Evolutionary conservation across 2,113 vertebrate genomes (phyloP).

Genomic region (Motacilla alba): DNA sequence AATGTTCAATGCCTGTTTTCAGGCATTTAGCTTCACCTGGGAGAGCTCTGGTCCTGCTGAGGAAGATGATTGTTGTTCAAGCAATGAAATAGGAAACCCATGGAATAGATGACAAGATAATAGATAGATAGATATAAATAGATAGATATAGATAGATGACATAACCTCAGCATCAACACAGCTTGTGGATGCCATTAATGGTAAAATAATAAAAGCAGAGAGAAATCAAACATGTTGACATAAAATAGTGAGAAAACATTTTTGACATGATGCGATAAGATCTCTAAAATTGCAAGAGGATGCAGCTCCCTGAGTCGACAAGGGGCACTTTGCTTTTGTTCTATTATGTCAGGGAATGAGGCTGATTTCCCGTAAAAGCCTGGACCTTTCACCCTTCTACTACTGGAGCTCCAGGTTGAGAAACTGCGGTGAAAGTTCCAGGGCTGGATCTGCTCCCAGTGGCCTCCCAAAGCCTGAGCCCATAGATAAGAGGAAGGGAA

Average conservation of each 20-base stretch:
- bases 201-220: neutral
- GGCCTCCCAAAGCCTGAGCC: neutral
- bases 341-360: neutral
- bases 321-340: fast-evolving
- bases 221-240: neutral
- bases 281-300: neutral
- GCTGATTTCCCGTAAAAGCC: neutral
- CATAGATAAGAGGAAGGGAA: neutral
- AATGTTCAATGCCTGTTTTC: neutral
- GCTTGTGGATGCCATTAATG: neutral
- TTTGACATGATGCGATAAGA: neutral
- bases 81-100: neutral
- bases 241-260: neutral
- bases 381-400: neutral
- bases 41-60: neutral
- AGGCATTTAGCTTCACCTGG: neutral
- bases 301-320: fast-evolving
- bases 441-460: neutral
- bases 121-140: neutral
- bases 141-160: neutral
- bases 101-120: neutral
- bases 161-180: neutral
- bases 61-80: neutral
- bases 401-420: neutral
- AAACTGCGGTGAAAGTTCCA: neutral